phyloP scores from a whole-genome alignment of 1,140 invertebrate genomes.

The Samia ricini region DNA sequence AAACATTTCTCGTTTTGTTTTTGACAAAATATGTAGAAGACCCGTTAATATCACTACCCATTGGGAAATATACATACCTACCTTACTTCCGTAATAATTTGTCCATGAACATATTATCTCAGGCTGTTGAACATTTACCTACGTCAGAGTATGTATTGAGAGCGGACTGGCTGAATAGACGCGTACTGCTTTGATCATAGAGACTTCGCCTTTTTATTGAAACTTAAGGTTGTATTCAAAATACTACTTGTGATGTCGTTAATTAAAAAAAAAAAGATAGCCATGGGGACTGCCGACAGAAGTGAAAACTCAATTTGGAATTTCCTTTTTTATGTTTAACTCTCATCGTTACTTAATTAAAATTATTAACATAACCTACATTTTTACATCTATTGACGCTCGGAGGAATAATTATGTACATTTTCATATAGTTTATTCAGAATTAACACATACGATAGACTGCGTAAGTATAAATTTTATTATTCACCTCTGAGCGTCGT shows the following conservation, averaged over 20 bases:
- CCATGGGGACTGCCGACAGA: too few species aligned
- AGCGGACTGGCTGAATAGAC: neutral
- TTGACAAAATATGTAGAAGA: neutral
- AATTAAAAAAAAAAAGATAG: neutral
- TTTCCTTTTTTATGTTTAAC: too few species aligned
- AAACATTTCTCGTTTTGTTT: neutral
- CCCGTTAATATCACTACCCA: neutral
- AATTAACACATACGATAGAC: too few species aligned
- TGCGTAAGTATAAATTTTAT: too few species aligned
- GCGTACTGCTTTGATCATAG: neutral
- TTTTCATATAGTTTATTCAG: too few species aligned
- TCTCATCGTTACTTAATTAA: too few species aligned
- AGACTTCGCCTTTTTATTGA: neutral
- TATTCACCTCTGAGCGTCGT: too few species aligned
- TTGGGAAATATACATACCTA: neutral
- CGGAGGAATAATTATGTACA: too few species aligned
- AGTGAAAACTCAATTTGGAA: too few species aligned
- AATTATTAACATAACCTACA: too few species aligned
- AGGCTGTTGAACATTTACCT: neutral
- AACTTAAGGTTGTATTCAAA: neutral
- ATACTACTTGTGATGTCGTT: neutral
- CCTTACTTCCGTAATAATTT: neutral
- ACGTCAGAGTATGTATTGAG: neutral
- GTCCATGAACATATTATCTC: neutral
- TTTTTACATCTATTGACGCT: too few species aligned